A percentile compares a stretch with the other conserved stretches of the same genome.
Evolutionary conservation across 2,113 vertebrate genomes (phyloP).

Genomic region (Piliocolobus tephrosceles): DNA sequence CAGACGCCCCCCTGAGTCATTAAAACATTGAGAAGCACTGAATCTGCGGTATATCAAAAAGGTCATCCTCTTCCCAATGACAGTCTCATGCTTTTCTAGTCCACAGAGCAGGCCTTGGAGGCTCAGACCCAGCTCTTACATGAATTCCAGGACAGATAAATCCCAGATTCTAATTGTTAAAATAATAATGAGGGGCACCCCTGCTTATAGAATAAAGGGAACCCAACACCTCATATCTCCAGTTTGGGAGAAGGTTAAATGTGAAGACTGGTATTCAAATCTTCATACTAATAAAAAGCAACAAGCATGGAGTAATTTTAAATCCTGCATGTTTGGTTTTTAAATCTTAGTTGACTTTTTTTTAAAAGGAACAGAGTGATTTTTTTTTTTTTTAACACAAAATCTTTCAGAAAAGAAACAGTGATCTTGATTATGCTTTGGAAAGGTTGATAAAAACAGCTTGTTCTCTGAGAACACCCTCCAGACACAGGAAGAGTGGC

Average conservation of each 20-base stretch:
- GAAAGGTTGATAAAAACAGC: neutral
- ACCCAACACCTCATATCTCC: neutral
- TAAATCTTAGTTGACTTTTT: conserved; percentile 18
- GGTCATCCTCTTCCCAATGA: conserved; percentile 31
- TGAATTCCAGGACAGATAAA: conserved; percentile 24
- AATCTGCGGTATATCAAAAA: conserved; percentile 36
- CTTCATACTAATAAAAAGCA: conserved; percentile 40
- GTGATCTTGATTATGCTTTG: conserved; percentile 5
- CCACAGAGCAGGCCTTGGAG: neutral
- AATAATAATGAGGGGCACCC: neutral
- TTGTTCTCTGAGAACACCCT: conserved; percentile 1
- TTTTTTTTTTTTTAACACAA: neutral
- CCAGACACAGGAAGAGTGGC: neutral
- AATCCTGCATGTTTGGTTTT: neutral
- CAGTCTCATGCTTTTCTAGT: conserved; percentile 4
- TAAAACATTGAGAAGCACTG: neutral
- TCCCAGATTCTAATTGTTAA: neutral
- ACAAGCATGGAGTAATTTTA: neutral
- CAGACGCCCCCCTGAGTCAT: neutral
- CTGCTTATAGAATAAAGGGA: neutral
- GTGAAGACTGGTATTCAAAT: neutral
- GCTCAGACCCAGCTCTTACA: neutral
- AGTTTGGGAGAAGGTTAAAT: neutral
- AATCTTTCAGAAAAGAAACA: neutral
- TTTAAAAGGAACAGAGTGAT: neutral